phyloP scores from a whole-genome alignment of 2,113 vertebrate genomes.

The Setophaga kirtlandii region DNA sequence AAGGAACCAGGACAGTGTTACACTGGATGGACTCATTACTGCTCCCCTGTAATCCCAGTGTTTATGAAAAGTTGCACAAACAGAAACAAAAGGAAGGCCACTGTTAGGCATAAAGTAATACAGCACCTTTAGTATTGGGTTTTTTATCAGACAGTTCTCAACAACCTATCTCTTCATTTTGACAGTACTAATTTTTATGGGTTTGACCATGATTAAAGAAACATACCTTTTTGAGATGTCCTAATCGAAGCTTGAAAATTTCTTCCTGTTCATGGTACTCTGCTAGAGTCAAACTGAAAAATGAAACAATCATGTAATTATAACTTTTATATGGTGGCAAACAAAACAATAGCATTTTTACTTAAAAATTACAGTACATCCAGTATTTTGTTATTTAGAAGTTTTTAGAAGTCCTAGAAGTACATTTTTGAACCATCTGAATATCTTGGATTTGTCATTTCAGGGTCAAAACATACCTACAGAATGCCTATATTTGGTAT shows the following conservation, averaged over 20 bases:
- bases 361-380: background rate
- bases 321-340: background rate
- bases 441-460: background rate
- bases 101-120: background rate
- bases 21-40: background rate
- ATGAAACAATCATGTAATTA: background rate
- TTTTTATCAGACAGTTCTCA: background rate
- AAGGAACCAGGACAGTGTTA: background rate
- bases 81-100: background rate
- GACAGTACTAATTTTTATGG: background rate
- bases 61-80: background rate
- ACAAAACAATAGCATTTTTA: background rate
- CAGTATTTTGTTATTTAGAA: background rate
- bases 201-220: background rate
- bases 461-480: background rate
- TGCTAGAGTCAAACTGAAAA: conserved; percentile 91
- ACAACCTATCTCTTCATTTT: background rate
- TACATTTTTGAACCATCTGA: background rate
- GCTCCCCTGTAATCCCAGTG: background rate
- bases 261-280: conserved; percentile 99
- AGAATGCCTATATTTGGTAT: background rate
- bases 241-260: conserved; percentile 98
- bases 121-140: background rate
- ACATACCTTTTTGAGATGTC: conserved; percentile 97
- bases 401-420: background rate